Evolutionary conservation across 2,113 vertebrate species (phyloP), one percentile per base, ranked within the genome.

Genomic region (Dicentrarchus labrax): DNA sequence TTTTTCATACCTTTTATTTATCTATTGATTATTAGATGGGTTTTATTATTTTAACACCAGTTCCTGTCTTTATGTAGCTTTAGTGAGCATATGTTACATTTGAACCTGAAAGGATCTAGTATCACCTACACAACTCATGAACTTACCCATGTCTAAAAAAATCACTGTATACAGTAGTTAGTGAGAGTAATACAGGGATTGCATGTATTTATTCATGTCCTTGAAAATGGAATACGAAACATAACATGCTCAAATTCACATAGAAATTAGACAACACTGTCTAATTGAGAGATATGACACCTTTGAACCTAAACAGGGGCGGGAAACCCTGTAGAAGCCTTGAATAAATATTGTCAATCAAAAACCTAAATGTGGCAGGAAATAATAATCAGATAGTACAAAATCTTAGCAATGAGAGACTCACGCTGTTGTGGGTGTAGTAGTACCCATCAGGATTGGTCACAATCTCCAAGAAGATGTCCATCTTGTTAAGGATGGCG

Each of bases 381-480:
- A 50, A 30, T 24, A 0, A 15, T 4, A 45, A 59, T 61, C 7
- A 22, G 8, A 22, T 4, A 12, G n/a, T 45, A 2, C 60, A 13
- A 57, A 10, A 17, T 4, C 21, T 4, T 1, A 16, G 16, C 8
- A 2, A 4, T 19, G 12, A 5, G 41, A 51, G 11, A 84, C 97
- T 95, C 91, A 97, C 97, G 0, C 24, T 85, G 68, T 21, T 96
- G 79, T 98, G 98, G 41, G 97, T 97, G 76, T 81, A 98, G 65
- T 84, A 77, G 15, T 91, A 99, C 80, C 98, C 97, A 0, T 99
- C 98, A 0, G 98, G 97, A 89, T 99, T 99, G 92, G 96, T 94
- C 71, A 97, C 57, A 0, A 97, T 95, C 95, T 98, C 97, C 9
- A 99, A 82, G 90, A 96, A 97, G 93, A 98, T 96, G 94, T 99